Conservation (phyloP, 2,888 invertebrate genomes). For the Schizaphis graminum region DNA sequence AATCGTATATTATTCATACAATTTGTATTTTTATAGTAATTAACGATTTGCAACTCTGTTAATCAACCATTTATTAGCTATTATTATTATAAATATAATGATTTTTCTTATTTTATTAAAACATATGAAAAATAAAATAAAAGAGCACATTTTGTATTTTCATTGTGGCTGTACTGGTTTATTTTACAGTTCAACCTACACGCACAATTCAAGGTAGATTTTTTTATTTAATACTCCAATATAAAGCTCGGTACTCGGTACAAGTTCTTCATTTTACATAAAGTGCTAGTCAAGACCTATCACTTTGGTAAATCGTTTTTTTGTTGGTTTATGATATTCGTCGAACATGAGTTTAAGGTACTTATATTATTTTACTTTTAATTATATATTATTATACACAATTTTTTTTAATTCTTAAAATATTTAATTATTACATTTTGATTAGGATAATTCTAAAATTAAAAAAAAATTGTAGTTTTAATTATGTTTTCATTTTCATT, state of each 20-base stretch:
- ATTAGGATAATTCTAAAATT: background rate
- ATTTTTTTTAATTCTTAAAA: background rate
- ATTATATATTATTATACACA: background rate
- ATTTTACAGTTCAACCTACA: slow-evolving; percentile 40
- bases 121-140: background rate
- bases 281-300: background rate
- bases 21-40: background rate
- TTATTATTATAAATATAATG: too few species aligned
- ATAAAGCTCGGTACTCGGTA: background rate
- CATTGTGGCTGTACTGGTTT: slow-evolving; percentile 41
- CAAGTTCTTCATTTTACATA: slow-evolving; percentile 2
- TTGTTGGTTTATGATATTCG: background rate
- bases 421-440: background rate
- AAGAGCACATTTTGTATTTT: slow-evolving; percentile 18
- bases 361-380: background rate
- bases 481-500: slow-evolving; percentile 10
- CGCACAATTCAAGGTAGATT: slow-evolving; percentile 43
- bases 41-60: background rate
- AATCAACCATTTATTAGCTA: background rate
- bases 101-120: background rate
- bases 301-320: background rate
- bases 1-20: background rate
- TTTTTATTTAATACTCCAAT: slow-evolving; percentile 13
- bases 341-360: slow-evolving; percentile 41
- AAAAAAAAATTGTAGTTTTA: background rate